Evolutionary conservation across 2,797 vertebrate genomes (phyloP).

Genomic region (Adelosebastes latens): DNA sequence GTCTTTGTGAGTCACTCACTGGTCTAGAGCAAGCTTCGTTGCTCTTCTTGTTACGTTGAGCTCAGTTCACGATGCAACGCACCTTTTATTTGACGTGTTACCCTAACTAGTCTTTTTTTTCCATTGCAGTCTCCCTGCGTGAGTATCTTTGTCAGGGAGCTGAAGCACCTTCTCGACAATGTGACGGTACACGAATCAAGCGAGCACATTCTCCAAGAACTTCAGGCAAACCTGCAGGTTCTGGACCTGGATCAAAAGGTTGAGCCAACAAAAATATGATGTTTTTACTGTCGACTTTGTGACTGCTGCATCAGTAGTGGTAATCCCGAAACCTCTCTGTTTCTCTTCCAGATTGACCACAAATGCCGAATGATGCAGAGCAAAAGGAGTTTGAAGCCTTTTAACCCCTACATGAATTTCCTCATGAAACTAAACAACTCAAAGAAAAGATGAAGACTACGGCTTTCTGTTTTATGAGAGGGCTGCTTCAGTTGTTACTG

Average conservation of each 20-base stretch:
- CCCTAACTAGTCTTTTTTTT: background rate
- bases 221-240: fast-evolving
- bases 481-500: background rate
- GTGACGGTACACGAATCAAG: fast-evolving
- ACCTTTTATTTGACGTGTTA: background rate
- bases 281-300: background rate
- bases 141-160: background rate
- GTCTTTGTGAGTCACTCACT: background rate
- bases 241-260: background rate
- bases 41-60: background rate
- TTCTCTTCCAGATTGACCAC: slow-evolving; percentile 7
- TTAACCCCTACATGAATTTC: fast-evolving
- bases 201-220: fast-evolving
- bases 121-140: slow-evolving; percentile 15
- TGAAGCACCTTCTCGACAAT: slow-evolving; percentile 2
- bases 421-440: slow-evolving; percentile 5
- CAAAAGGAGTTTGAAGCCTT: fast-evolving
- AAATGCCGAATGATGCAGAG: fast-evolving
- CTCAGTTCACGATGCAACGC: background rate
- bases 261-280: background rate
- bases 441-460: background rate
- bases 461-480: background rate
- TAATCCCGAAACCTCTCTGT: background rate
- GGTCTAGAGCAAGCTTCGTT: background rate
- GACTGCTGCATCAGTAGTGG: background rate